Conservation (phyloP, 2,113 vertebrate genomes). For the Hemicordylus capensis region DNA sequence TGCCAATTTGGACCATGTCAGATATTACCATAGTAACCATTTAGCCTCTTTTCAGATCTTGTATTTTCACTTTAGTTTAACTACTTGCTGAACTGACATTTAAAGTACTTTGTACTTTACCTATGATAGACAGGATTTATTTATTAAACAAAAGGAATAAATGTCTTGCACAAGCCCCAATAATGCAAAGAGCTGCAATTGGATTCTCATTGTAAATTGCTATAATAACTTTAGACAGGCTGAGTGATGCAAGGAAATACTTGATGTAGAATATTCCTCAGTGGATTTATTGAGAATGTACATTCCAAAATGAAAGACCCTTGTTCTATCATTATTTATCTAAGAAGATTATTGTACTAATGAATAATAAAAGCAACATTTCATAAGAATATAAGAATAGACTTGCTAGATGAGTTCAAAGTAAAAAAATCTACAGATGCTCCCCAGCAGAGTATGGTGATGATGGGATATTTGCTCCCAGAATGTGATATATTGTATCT, state of each 20-base stretch:
- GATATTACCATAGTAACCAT: slow-evolving; percentile 66
- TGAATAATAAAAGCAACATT: neutral
- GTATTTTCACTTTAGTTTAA: slow-evolving; percentile 57
- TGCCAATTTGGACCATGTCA: slow-evolving; percentile 49
- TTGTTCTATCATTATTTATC: neutral
- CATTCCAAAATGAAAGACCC: neutral
- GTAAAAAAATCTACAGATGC: no score
- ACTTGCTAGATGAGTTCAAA: neutral
- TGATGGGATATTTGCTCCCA: neutral
- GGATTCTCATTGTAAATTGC: slow-evolving; percentile 28
- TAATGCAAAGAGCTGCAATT: slow-evolving; percentile 14
- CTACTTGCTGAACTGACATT: slow-evolving; percentile 45
- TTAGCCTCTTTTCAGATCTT: slow-evolving; percentile 58
- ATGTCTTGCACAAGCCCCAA: neutral
- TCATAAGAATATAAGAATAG: neutral
- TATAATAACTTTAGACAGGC: slow-evolving; percentile 34
- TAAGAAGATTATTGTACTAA: neutral
- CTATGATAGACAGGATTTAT: slow-evolving; percentile 39
- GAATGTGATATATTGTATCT: neutral
- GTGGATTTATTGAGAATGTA: neutral
- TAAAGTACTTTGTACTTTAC: slow-evolving; percentile 47
- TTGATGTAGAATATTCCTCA: slow-evolving; percentile 16
- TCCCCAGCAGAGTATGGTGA: no score
- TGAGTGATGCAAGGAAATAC: neutral
- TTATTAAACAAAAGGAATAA: slow-evolving; percentile 42